Conservation (phyloP, 1,140 invertebrate species). For the Lepidurus couesii region DNA sequence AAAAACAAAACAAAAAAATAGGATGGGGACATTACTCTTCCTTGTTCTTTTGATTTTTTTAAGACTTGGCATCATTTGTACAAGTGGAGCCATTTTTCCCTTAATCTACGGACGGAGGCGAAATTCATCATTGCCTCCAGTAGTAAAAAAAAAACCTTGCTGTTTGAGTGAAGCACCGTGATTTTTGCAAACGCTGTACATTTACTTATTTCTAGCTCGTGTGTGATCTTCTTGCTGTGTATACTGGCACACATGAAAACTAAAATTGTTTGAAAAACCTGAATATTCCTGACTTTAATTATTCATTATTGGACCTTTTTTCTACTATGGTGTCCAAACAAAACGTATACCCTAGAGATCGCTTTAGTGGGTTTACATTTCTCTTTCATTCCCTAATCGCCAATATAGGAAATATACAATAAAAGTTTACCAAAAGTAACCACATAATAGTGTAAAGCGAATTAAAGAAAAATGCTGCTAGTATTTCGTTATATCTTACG, state of each 20-base stretch:
- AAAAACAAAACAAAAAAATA: background rate
- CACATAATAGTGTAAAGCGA: too few species aligned
- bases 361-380: too few species aligned
- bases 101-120: too few species aligned
- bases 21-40: background rate
- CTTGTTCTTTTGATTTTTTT: background rate
- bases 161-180: constrained; percentile 17
- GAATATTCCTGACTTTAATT: background rate
- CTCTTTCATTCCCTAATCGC: too few species aligned
- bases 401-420: too few species aligned
- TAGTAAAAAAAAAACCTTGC: background rate
- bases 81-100: too few species aligned
- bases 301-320: background rate
- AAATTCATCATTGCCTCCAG: background rate
- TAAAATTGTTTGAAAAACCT: background rate
- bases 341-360: too few species aligned
- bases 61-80: background rate
- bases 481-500: too few species aligned
- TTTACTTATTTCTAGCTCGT: constrained; percentile 7
- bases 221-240: constrained; percentile 19
- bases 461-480: too few species aligned
- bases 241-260: constrained; percentile 4
- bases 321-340: too few species aligned
- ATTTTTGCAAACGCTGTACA: background rate
- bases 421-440: too few species aligned